Evolutionary conservation across 2,888 invertebrate genomes (phyloP), one percentile per base, ranked within the genome.

Genomic region (Agrenia bidenticulata): DNA sequence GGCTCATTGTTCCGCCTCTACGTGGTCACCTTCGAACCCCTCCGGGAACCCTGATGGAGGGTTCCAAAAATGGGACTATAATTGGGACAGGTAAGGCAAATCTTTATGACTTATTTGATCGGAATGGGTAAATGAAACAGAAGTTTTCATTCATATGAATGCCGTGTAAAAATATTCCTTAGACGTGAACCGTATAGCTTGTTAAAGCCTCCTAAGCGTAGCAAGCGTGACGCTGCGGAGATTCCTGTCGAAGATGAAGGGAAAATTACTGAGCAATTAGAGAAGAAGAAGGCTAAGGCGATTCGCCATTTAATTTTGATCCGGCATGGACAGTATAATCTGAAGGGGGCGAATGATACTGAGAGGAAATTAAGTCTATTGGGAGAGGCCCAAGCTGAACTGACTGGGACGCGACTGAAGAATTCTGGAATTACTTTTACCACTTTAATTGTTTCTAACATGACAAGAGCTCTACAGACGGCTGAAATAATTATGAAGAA

Each of bases 401-500:
- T 86, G 41, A 92, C 96, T 0, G 99, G 96, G 0, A 81, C 87
- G 75, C 85, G 85, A 21, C 81, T 99, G 61, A 87, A 88, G 61
- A 85, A 87, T 42, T 81, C 96, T 26, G 85, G 85, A 73, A 85
- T 92, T 54, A 89, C 91, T 54, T 96, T 90, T 84, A 88, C 90
- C 45, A 80, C 84, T 24, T 81, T 98, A 23, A 84, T 94, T 1
- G 86, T 88, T 71, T 98, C 97, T 0, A 95, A 95, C 0, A 94
- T 98, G 95, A 87, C 88, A 0, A 83, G 98, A 70, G 98, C 98
- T 0, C 88, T 88, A 74, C 93, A 99, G 80, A 99, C 98, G 0
- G 91, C 92, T 0, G 82, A 85, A 13, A 87, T 96, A 37, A 93
- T 98, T 71, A 84, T 87, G 27, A 63, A 61, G 53, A 54, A 70